Conservation (phyloP, 2,113 vertebrate genomes). For the Pterocles orientalis region DNA sequence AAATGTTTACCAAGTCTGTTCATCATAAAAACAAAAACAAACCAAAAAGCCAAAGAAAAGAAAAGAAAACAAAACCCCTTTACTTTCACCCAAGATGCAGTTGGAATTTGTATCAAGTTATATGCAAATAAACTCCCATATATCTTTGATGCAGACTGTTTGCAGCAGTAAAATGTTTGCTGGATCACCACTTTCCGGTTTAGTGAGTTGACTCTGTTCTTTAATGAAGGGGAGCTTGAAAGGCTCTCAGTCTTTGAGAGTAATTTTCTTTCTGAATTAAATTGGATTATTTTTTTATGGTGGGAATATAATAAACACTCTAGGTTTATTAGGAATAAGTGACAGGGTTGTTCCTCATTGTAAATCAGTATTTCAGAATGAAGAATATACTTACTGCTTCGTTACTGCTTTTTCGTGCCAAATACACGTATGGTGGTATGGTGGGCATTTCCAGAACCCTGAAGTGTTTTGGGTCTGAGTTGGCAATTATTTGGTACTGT, state of each 20-base stretch:
- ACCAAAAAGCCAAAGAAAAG: not conserved
- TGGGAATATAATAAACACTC: not conserved
- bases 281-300: not conserved
- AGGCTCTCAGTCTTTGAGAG: fast-evolving
- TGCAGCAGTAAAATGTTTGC: not conserved
- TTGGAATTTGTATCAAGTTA: not conserved
- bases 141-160: not conserved
- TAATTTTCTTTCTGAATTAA: not conserved
- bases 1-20: constrained; percentile 32
- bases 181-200: not conserved
- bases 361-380: not conserved
- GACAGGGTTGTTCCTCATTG: not conserved
- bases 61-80: not conserved
- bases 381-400: not conserved
- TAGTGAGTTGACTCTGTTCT: not conserved
- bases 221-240: not conserved
- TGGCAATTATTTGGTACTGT: not conserved
- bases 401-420: constrained; percentile 18
- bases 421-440: not conserved
- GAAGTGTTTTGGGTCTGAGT: not conserved
- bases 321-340: not conserved
- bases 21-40: constrained; percentile 16
- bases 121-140: not conserved
- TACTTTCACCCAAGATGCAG: not conserved
- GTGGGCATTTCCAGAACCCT: constrained; percentile 13